These are phyloP conservation scores for Asbolus verrucosus DNA, from an alignment of 1,140 invertebrate genomes.

Conservation along the genomic window DNA sequence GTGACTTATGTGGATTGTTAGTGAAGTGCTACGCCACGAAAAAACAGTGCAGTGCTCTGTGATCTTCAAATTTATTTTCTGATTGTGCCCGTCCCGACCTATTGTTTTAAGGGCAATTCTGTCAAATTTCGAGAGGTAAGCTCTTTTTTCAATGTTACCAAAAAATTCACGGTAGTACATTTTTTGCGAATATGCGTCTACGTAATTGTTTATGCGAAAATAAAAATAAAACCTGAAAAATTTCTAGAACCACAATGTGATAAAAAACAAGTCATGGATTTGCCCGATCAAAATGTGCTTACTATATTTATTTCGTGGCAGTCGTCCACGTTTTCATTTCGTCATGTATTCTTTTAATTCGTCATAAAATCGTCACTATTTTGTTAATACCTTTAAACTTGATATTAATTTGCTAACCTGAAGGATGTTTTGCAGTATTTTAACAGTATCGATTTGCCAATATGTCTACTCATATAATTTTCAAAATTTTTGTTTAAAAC, in stretches of 20 bases:
- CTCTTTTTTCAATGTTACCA: too few species aligned
- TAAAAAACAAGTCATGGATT: constrained; percentile 27
- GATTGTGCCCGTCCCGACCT: background rate
- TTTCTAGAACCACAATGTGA: constrained; percentile 7
- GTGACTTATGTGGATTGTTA: constrained; percentile 35
- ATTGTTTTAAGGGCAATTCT: background rate
- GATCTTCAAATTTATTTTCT: background rate
- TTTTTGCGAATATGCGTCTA: background rate
- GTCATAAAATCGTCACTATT: constrained; percentile 33
- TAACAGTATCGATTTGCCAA: background rate
- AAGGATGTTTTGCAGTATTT: constrained; percentile 4
- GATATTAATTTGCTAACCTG: constrained; percentile 1
- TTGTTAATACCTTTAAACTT: constrained; percentile 26
- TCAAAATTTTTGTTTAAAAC: too few species aligned
- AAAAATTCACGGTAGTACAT: too few species aligned
- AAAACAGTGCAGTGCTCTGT: constrained; percentile 11
- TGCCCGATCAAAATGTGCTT: constrained; percentile 34
- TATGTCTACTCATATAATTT: too few species aligned
- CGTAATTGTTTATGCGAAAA: constrained; percentile 8
- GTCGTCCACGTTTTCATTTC: constrained; percentile 31
- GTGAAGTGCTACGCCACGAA: background rate
- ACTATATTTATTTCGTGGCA: constrained; percentile 36
- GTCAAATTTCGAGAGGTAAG: constrained; percentile 7
- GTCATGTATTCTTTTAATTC: constrained; percentile 19
- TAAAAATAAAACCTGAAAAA: constrained; percentile 22